phyloP scores from a whole-genome alignment of 2,113 vertebrate genomes.

The Condylura cristata region DNA sequence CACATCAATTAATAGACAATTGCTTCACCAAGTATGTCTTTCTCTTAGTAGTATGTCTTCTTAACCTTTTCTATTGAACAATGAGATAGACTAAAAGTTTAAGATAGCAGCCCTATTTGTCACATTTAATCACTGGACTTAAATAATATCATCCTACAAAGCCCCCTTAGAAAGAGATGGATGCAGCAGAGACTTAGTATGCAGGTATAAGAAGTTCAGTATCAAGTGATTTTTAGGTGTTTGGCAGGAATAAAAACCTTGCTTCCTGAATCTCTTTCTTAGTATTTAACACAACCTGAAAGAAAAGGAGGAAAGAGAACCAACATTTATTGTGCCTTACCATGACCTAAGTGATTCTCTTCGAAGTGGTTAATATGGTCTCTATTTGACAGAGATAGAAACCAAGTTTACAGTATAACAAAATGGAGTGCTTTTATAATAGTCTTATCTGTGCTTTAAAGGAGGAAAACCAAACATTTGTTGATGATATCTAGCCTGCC shows the following conservation, averaged over 20 bases:
- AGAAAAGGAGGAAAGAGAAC: not conserved
- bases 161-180: not conserved
- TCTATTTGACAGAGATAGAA: not conserved
- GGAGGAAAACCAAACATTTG: conserved; percentile 17
- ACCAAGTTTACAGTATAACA: not conserved
- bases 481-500: not conserved
- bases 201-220: not conserved
- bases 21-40: not conserved
- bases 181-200: not conserved
- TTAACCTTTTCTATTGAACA: not conserved
- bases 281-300: not conserved
- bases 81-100: not conserved
- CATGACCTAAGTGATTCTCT: not conserved
- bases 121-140: not conserved
- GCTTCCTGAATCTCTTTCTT: not conserved
- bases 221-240: not conserved
- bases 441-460: not conserved
- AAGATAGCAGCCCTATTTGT: not conserved
- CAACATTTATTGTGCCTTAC: not conserved
- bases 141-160: not conserved
- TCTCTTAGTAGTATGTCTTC: not conserved
- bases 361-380: not conserved
- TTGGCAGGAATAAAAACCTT: not conserved
- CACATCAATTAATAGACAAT: not conserved
- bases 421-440: not conserved